Evolutionary conservation across 2,797 vertebrate genomes (phyloP), one percentile per base, ranked within the genome.

Genomic region (Pterois miles): DNA sequence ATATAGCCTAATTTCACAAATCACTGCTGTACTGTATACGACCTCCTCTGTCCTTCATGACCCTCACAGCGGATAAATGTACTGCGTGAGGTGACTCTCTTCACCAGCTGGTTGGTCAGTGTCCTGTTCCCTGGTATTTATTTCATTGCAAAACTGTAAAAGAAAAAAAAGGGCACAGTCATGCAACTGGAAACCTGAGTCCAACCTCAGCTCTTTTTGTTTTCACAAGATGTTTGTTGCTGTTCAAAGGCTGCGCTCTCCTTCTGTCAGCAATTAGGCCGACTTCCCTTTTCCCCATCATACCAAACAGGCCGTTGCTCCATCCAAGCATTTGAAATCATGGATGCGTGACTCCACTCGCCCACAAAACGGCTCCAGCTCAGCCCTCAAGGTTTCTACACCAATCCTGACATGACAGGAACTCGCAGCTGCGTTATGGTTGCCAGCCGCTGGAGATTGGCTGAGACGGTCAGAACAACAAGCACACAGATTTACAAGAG

Each of bases 341-440:
- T 65, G 81, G 84, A 86, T 88, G 90, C 87, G 78, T 92, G 91
- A 91, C 88, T 91, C 83, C 57, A 78, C 79, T 92, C 81, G 83
- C 86, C 87, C 76, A 46, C 85, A 80, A 85, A 90, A 86, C 73
- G 33, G 81, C 89, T 91, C 72, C 69, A 81, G 80, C 82, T 85
- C 72, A 69, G 80, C 89, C 86, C 79, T 85, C 72, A 75, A 90
- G 90, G 91, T 94, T 92, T 91, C 91, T 76, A 73, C 86, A 83
- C 84, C 85, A 88, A 89, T 88, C 78, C 75, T 18, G 67, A 88
- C 84, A 89, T 91, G 90, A 92, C 90, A 88, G 84, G 85, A 83
- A 69, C 85, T 92, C 80, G 71, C 91, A 94, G 91, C 93, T 93
- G 91, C 87, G 91, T 81, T 85, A 80, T 65, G 76, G 85, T 71